Conservation (phyloP, 2,113 vertebrate species). For the Hypanus sabinus region DNA sequence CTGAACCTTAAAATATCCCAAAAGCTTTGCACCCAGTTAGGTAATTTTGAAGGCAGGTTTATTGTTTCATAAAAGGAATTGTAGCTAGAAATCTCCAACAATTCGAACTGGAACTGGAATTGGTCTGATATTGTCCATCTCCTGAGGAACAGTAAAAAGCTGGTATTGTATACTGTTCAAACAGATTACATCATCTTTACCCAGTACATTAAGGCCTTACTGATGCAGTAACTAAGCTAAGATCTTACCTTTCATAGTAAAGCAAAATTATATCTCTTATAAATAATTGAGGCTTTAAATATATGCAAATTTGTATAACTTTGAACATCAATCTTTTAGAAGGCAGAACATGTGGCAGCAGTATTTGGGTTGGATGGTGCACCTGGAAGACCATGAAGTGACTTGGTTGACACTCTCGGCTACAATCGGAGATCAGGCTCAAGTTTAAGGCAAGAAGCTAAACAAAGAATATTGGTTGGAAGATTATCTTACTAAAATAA, state of each 20-base stretch:
- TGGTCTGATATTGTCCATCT: too few relatives aligned
- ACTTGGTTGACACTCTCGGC: not conserved
- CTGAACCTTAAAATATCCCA: too few relatives aligned
- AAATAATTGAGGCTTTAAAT: not conserved
- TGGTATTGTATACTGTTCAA: too few relatives aligned
- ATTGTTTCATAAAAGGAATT: not conserved
- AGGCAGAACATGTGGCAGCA: not conserved
- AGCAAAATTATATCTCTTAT: not conserved
- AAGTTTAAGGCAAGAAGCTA: too few relatives aligned
- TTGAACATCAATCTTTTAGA: not conserved
- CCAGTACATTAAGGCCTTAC: too few relatives aligned
- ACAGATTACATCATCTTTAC: too few relatives aligned
- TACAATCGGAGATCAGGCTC: not conserved
- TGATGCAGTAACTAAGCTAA: not conserved
- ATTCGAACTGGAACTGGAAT: too few relatives aligned
- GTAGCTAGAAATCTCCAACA: too few relatives aligned
- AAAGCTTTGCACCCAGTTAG: not conserved
- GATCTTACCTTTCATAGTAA: not conserved
- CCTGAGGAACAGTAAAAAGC: too few relatives aligned
- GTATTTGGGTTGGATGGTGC: not conserved
- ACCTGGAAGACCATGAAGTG: not conserved
- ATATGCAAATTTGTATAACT: not conserved
- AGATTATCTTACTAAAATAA: too few relatives aligned
- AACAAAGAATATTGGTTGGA: too few relatives aligned
- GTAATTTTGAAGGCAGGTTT: not conserved